phyloP scores from a whole-genome alignment of 2,888 invertebrate species.

The Lymantria dispar region DNA sequence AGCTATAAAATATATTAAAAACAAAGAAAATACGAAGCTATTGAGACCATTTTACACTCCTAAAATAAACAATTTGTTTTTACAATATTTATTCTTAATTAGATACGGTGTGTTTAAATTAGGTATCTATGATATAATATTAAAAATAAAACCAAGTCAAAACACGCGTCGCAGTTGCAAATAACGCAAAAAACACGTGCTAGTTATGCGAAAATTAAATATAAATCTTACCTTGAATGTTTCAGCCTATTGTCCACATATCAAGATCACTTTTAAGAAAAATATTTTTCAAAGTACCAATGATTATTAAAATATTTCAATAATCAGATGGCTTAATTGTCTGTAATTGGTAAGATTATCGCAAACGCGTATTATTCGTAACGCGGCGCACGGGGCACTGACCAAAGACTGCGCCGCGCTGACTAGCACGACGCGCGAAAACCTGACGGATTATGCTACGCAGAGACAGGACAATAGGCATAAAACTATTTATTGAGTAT shows the following conservation, averaged over 20 bases:
- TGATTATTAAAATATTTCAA: constrained; percentile 7
- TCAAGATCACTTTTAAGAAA: constrained; percentile 17
- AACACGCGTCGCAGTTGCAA: neutral
- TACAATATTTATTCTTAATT: neutral
- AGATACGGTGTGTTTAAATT: neutral
- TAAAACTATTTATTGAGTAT: neutral
- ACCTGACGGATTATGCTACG: constrained; percentile 40
- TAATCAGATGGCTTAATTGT: constrained; percentile 9
- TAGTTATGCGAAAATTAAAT: neutral
- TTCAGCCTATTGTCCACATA: constrained; percentile 21
- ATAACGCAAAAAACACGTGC: neutral
- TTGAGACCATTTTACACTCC: neutral
- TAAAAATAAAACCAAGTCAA: neutral
- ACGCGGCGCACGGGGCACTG: constrained; percentile 71
- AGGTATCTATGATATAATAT: neutral
- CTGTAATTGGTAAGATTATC: constrained; percentile 4
- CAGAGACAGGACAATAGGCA: constrained; percentile 39
- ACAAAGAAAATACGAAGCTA: too few species aligned
- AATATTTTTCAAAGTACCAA: constrained; percentile 8
- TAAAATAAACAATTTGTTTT: neutral
- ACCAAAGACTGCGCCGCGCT: constrained; percentile 58
- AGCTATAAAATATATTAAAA: too few species aligned
- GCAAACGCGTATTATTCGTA: constrained; percentile 35
- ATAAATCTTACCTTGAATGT: constrained; percentile 20
- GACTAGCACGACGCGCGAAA: constrained; percentile 51